phyloP scores from a whole-genome alignment of 2,797 vertebrate genomes.

The Spatula clypeata region DNA sequence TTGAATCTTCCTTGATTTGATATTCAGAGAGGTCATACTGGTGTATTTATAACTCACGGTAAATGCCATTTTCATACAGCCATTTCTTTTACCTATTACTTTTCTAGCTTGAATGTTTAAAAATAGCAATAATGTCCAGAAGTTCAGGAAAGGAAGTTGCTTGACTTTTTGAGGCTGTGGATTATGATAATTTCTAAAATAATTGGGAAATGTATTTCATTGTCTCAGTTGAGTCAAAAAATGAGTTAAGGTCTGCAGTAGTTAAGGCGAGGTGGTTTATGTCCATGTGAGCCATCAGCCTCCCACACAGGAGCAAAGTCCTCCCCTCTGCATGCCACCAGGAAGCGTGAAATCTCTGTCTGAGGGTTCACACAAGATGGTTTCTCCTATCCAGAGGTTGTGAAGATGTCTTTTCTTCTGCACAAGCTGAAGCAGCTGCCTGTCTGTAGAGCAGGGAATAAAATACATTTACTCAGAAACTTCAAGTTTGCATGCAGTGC shows the following conservation, averaged over 20 bases:
- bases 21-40: slow-evolving; percentile 63
- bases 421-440: not conserved
- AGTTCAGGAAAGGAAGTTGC: not conserved
- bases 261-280: not conserved
- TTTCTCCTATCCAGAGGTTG: not conserved
- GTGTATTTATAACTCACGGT: slow-evolving; percentile 41
- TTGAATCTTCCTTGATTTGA: slow-evolving; percentile 64
- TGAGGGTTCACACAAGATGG: not conserved
- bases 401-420: slow-evolving; percentile 5
- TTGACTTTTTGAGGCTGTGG: not conserved
- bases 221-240: slow-evolving; percentile 13
- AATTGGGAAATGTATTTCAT: not conserved
- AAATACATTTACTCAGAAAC: not conserved
- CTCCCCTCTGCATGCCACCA: not conserved
- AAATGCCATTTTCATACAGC: slow-evolving; percentile 44
- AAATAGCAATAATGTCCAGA: not conserved
- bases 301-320: not conserved
- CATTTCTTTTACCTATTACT: slow-evolving; percentile 27
- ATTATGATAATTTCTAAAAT: not conserved
- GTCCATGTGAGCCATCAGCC: not conserved
- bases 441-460: not conserved
- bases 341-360: not conserved
- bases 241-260: not conserved
- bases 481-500: not conserved
- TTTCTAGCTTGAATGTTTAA: not conserved